Percentiles rank a stretch among this genome's conserved stretches.
These are phyloP conservation scores for Sinocyclocheilus anophthalmus DNA, from an alignment of 2,113 vertebrate species.

Conservation along the genomic window DNA sequence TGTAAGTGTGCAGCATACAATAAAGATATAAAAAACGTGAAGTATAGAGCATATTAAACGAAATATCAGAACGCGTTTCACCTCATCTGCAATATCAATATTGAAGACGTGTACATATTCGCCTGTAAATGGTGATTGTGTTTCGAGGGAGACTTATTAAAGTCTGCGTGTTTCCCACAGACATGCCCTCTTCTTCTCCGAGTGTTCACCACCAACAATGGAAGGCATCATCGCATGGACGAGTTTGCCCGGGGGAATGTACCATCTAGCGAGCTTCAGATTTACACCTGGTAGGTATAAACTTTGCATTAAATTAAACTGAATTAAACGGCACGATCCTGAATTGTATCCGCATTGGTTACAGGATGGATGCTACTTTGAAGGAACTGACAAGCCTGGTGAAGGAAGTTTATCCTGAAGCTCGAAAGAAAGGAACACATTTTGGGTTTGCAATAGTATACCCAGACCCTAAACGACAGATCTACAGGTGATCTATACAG, in stretches of 20 bases:
- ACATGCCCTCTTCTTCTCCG: constrained; percentile 92
- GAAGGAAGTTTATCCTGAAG: constrained; percentile 96
- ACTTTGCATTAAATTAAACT: not conserved
- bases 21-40: not conserved
- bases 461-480: constrained; percentile 89
- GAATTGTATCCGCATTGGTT: not conserved
- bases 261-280: constrained; percentile 95
- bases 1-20: not conserved
- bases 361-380: constrained; percentile 96
- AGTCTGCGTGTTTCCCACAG: constrained; percentile 66
- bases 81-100: not conserved
- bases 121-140: not conserved
- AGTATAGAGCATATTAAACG: not conserved
- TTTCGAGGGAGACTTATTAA: not conserved
- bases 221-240: constrained; percentile 91
- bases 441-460: constrained; percentile 97
- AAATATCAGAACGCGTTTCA: not conserved
- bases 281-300: constrained; percentile 90
- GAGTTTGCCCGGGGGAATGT: constrained; percentile 94
- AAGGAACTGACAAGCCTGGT: constrained; percentile 96
- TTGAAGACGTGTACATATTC: not conserved
- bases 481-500: constrained; percentile 82
- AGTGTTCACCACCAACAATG: constrained; percentile 96
- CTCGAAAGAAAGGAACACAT: constrained; percentile 95
- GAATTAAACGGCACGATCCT: not conserved